A percentile compares a stretch with the other conserved stretches of the same genome.
Evolutionary conservation across 1,140 invertebrate species (phyloP).

Genomic region (Zaprionus capensis): DNA sequence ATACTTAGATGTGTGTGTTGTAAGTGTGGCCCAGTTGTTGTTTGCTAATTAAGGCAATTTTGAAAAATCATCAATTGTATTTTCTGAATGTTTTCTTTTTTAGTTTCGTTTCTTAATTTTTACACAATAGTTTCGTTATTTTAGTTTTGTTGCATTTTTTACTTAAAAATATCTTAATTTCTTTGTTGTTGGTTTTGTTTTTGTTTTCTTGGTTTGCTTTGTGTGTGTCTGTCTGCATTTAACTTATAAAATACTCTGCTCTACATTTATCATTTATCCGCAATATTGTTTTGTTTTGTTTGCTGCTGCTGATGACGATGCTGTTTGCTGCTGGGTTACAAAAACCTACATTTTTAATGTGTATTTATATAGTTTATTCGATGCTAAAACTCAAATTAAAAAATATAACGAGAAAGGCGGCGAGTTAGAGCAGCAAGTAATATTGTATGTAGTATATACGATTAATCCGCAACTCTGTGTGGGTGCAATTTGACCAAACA

Average conservation of each 20-base stretch:
- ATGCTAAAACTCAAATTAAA: constrained; percentile 69
- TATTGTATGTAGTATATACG: constrained; percentile 26
- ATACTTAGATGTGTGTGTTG: constrained; percentile 6
- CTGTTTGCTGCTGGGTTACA: constrained; percentile 19
- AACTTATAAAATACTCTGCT: constrained; percentile 39
- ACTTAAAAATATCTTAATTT: constrained; percentile 55
- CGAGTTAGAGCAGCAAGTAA: constrained; percentile 64
- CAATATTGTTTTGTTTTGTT: constrained; percentile 17
- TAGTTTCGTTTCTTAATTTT: constrained; percentile 47
- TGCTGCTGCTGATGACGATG: neutral
- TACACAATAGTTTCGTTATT: constrained; percentile 47
- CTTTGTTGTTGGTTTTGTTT: constrained; percentile 14
- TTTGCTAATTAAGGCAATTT: constrained; percentile 48
- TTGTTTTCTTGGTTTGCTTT: constrained; percentile 26
- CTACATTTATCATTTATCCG: constrained; percentile 29
- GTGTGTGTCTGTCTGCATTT: constrained; percentile 19
- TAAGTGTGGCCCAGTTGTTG: constrained; percentile 43
- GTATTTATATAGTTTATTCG: constrained; percentile 75
- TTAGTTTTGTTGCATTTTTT: constrained; percentile 52
- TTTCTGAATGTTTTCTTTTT: constrained; percentile 25
- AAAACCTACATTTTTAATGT: constrained; percentile 53
- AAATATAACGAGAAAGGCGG: constrained; percentile 69
- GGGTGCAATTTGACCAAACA: constrained; percentile 1
- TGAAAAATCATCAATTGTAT: constrained; percentile 49
- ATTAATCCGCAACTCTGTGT: constrained; percentile 17